Evolutionary conservation across 2,113 vertebrate species (phyloP).

Genomic region (Brienomyrus longianalis): DNA sequence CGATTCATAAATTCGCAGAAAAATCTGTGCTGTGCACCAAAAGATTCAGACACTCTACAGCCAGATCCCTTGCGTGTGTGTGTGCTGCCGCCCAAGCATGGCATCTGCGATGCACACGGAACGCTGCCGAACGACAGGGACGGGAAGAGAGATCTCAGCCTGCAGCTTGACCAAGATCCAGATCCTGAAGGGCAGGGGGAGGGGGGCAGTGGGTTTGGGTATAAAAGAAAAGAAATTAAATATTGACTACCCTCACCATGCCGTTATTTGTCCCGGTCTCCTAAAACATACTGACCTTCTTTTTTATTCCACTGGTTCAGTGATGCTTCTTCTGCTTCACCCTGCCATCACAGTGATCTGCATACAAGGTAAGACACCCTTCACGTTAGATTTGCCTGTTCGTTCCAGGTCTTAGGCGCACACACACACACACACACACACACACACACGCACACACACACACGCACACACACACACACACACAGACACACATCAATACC

Average conservation of each 20-base stretch:
- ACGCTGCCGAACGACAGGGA: background rate
- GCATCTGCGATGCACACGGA: background rate
- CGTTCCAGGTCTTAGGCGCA: background rate
- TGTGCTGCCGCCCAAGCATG: background rate
- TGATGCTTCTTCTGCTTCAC: background rate
- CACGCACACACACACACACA: background rate
- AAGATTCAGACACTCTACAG: background rate
- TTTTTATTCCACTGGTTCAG: background rate
- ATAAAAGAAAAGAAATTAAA: background rate
- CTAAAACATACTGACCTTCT: constrained; percentile 1
- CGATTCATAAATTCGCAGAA: background rate
- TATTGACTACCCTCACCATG: background rate
- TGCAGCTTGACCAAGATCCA: background rate
- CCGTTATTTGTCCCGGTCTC: background rate
- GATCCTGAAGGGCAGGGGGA: background rate
- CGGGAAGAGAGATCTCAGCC: background rate
- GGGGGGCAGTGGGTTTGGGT: background rate
- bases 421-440: background rate
- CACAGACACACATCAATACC: background rate
- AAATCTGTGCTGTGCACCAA: background rate
- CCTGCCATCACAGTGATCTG: background rate
- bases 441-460: background rate
- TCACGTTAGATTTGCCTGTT: background rate
- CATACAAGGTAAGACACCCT: background rate
- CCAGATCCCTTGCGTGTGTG: background rate